Conservation (phyloP, 37 sponge, comb jelly and placozoan species). For the Haliclona indistincta region DNA sequence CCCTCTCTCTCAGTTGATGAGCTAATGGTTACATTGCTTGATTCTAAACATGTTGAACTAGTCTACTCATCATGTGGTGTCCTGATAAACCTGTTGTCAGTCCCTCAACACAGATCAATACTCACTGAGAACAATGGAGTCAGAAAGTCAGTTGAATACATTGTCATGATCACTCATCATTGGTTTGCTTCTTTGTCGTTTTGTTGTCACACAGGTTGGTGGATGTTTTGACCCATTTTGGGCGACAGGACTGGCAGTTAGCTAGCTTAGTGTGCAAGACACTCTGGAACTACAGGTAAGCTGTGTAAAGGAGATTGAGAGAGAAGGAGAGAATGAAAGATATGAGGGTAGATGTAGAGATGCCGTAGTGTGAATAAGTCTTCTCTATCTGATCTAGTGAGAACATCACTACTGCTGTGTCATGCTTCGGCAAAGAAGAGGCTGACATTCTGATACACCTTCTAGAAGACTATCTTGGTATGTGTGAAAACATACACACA, state of each 20-base stretch:
- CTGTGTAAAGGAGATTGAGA: too few relatives aligned
- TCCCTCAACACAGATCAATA: slow-evolving; percentile 30
- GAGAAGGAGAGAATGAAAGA: too few relatives aligned
- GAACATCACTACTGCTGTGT: slow-evolving; percentile 33
- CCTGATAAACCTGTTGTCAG: slow-evolving; percentile 80
- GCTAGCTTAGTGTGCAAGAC: slow-evolving; percentile 81
- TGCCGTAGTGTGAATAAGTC: background rate
- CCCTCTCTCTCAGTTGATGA: slow-evolving; percentile 64
- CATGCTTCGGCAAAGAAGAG: slow-evolving; percentile 63
- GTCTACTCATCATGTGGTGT: slow-evolving; percentile 90
- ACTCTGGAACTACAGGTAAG: slow-evolving; percentile 86
- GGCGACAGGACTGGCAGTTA: slow-evolving; percentile 80
- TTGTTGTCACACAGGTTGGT: slow-evolving; percentile 45
- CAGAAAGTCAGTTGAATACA: slow-evolving; percentile 47
- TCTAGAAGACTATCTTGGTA: slow-evolving; percentile 61
- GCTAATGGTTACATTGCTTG: slow-evolving; percentile 71
- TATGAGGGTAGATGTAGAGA: too few relatives aligned
- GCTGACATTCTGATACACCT: slow-evolving; percentile 44
- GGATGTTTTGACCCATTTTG: slow-evolving; percentile 83
- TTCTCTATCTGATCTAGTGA: slow-evolving; percentile 39
- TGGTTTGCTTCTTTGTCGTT: background rate
- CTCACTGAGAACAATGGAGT: slow-evolving; percentile 57
- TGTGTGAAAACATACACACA: background rate
- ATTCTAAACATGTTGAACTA: slow-evolving; percentile 79
- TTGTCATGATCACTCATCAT: background rate